These are phyloP conservation scores for Bubo scandiacus DNA, from an alignment of 2,113 vertebrate genomes.

Conservation along the genomic window DNA sequence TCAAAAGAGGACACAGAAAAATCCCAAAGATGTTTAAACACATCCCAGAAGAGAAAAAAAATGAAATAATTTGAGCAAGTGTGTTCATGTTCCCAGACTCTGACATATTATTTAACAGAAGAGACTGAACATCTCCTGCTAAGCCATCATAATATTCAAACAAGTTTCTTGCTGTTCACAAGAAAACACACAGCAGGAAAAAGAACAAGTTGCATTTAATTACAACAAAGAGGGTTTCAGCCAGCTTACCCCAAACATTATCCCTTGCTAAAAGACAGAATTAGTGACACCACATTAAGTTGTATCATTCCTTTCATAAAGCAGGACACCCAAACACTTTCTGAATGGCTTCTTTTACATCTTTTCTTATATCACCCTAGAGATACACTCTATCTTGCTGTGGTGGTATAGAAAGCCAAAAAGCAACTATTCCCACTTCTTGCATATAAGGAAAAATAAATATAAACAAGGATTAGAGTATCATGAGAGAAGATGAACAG, in stretches of 20 bases:
- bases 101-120: neutral
- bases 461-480: neutral
- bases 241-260: neutral
- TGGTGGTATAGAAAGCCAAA: neutral
- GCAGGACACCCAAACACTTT: neutral
- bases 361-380: neutral
- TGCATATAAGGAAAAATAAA: neutral
- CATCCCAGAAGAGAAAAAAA: neutral
- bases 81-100: neutral
- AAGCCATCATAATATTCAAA: neutral
- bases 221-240: conserved; percentile 13
- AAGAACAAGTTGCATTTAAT: conserved; percentile 58
- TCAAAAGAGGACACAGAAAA: neutral
- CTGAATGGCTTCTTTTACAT: neutral
- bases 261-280: neutral
- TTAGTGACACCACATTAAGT: neutral
- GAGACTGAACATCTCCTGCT: neutral
- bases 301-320: neutral
- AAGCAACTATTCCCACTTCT: conserved; percentile 2
- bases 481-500: neutral
- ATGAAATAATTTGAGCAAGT: neutral
- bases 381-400: neutral
- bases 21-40: neutral
- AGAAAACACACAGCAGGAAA: conserved; percentile 48
- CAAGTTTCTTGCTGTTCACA: neutral